A percentile compares a stretch with the other conserved stretches of the same genome.
Conservation (phyloP, 2,797 vertebrate genomes). For the Picus viridis region DNA sequence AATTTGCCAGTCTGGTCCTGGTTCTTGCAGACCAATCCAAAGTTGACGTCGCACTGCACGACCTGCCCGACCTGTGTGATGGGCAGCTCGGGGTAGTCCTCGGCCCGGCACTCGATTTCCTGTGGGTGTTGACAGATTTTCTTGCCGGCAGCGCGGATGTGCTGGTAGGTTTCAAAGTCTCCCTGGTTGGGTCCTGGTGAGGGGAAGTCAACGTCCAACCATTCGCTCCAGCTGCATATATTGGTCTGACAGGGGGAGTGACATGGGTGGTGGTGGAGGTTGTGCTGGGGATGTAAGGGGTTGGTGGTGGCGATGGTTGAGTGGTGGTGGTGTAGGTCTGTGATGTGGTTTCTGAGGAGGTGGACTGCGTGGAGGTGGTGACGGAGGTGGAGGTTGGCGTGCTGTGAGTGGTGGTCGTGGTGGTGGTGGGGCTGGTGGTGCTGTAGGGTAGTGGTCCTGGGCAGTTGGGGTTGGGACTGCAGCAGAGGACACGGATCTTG, state of each 20-base stretch:
- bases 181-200: neutral
- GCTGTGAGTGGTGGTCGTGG: no score
- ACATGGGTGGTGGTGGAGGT: no score
- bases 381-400: no score
- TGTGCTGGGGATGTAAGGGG: no score
- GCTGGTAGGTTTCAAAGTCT: conserved; percentile 52
- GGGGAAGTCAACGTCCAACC: conserved; percentile 62
- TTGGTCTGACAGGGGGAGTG: neutral
- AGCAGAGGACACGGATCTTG: neutral
- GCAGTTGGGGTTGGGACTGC: neutral
- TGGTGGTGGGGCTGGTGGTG: rapidly evolving
- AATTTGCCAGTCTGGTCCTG: conserved; percentile 5
- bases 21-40: conserved; percentile 68
- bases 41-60: conserved; percentile 26
- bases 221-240: conserved; percentile 38
- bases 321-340: no score
- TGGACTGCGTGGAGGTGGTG: rapidly evolving
- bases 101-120: conserved; percentile 45
- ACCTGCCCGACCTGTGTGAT: conserved; percentile 27
- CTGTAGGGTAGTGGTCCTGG: neutral
- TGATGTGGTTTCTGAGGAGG: no score
- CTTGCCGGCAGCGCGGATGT: neutral
- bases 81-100: neutral
- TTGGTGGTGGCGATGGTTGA: no score
- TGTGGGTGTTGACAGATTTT: neutral